phyloP scores from a whole-genome alignment of 2,797 vertebrate species.

The Enteromius trimaculatus region DNA sequence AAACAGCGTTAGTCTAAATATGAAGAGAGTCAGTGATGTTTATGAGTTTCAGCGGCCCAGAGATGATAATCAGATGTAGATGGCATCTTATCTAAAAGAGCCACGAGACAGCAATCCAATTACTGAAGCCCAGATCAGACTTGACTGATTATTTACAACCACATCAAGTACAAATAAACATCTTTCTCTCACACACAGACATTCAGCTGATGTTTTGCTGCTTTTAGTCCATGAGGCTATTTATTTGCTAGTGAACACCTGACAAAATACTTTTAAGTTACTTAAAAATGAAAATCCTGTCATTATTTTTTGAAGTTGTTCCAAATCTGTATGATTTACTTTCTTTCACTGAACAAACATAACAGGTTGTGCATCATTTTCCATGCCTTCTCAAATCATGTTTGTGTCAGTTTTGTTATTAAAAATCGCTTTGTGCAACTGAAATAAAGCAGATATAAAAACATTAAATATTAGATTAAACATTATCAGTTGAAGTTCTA shows the following conservation, averaged over 20 bases:
- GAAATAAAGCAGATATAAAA: too few relatives aligned
- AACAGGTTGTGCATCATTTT: not conserved
- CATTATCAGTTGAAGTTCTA: too few relatives aligned
- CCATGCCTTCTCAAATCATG: too few relatives aligned
- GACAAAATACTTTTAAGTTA: not conserved
- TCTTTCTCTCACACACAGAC: slow-evolving; percentile 7
- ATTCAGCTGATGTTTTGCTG: not conserved
- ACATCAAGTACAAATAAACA: slow-evolving; percentile 20
- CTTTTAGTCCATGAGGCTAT: too few relatives aligned
- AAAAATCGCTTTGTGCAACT: too few relatives aligned
- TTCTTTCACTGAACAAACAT: not conserved
- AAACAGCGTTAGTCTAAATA: slow-evolving; percentile 2
- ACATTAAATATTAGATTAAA: too few relatives aligned
- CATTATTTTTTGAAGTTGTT: too few relatives aligned
- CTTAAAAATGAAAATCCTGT: not conserved
- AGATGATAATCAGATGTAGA: slow-evolving; percentile 53
- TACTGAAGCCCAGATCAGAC: slow-evolving; percentile 35
- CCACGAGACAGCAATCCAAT: slow-evolving; percentile 56
- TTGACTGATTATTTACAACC: slow-evolving; percentile 39
- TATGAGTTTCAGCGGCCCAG: slow-evolving; percentile 15
- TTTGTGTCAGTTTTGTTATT: too few relatives aligned
- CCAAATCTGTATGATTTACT: not conserved
- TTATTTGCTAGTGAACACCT: not conserved
- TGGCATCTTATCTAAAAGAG: slow-evolving; percentile 56
- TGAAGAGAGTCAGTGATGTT: not conserved